Evolutionary conservation across 2,888 invertebrate genomes (phyloP), one percentile per base, ranked within the genome.

Genomic region (Oscheius sp.): DNA sequence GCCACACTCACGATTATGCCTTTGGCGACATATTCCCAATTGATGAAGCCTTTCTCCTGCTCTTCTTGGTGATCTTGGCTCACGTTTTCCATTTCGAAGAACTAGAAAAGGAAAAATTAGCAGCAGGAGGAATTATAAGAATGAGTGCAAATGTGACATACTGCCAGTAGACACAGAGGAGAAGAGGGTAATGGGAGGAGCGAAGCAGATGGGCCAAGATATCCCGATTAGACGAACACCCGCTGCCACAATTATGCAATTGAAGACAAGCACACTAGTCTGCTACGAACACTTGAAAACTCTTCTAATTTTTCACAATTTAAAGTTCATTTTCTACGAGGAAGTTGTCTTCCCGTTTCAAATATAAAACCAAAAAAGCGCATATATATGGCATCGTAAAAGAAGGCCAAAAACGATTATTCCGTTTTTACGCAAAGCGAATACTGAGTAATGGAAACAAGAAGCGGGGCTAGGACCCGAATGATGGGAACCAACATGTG

Each of bases 241-340:
- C 61, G 61, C 61, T 61, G 61, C 61, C 61, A 61, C 65, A 65
- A 53, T 65, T 65, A 53, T 52, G 53, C 55, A 65, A 53, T 65
- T 65, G 42, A 53, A 53, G 53, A 65, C 34, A 61, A 61, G 61
- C 42, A 61, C 61, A 42, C 61, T 45, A 25, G 61, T 42, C 45
- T 61, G 61, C 45, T 29, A 61, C 25, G 61, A 61, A 29, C 42
- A 42, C 42, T 42, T 17, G 20, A 29, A 39, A 17, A 27, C n/a
- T 45, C 45, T 45, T 45, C 15, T 61, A 6, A 27, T 15, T n/a
- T 45, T n/a, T 25, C 42, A 48, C 6, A 17, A n/a, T 17, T 15
- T 42, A 17, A 42, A 42, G 42, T 15, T 42, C 42, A 42, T 42
- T n/a, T n/a, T n/a, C n/a, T n/a, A n/a, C n/a, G n/a, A n/a, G n/a